Evolutionary conservation across 2,888 invertebrate genomes (phyloP).

Genomic region (Eupsilia transversa): DNA sequence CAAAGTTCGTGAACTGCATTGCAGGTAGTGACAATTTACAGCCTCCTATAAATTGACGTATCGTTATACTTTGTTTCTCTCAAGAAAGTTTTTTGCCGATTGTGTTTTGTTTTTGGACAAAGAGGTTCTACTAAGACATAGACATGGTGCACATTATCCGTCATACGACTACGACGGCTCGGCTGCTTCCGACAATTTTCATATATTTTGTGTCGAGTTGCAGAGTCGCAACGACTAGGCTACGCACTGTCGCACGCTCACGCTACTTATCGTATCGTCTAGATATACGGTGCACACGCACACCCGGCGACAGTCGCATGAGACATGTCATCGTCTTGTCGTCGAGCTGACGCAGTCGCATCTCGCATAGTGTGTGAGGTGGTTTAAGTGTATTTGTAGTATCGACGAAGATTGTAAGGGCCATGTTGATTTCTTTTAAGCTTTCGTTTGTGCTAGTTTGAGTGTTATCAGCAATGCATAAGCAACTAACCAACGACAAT

Average conservation of each 20-base stretch:
- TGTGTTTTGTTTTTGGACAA: background rate
- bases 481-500: background rate
- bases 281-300: background rate
- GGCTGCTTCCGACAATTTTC: no score
- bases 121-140: background rate
- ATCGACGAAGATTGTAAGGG: background rate
- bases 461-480: background rate
- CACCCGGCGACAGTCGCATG: background rate
- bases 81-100: constrained; percentile 1
- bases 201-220: no score
- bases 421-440: background rate
- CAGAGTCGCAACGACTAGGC: no score
- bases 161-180: background rate
- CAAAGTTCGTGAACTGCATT: constrained; percentile 53
- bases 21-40: constrained; percentile 34
- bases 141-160: background rate
- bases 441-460: background rate
- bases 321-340: background rate
- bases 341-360: background rate
- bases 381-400: background rate
- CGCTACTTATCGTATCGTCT: background rate
- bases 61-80: constrained; percentile 13
- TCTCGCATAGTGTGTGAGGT: background rate
- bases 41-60: constrained; percentile 23
- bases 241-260: background rate